Conservation (phyloP, 2,113 vertebrate species). For the Agapornis roseicollis region DNA sequence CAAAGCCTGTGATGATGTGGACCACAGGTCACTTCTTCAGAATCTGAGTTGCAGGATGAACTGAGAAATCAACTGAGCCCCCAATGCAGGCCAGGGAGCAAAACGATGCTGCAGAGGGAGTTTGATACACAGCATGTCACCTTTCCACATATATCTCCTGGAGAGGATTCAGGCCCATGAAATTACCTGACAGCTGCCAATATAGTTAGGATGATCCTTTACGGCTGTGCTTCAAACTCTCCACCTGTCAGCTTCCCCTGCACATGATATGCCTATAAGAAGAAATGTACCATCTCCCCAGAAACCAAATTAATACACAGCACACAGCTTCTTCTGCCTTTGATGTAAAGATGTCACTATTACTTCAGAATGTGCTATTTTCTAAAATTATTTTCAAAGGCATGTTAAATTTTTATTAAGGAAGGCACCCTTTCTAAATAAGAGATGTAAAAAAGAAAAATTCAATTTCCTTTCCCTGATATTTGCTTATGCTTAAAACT, state of each 20-base stretch:
- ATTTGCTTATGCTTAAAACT: not conserved
- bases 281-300: not conserved
- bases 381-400: not conserved
- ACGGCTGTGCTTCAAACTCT: not conserved
- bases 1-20: rapidly evolving
- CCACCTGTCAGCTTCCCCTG: constrained; percentile 5
- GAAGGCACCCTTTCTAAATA: not conserved
- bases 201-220: constrained; percentile 2
- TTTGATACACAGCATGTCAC: not conserved
- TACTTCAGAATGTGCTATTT: not conserved
- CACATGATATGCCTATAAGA: not conserved
- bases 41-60: not conserved
- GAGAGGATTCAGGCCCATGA: not conserved
- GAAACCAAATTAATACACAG: constrained; percentile 26
- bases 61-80: not conserved
- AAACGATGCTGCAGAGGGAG: not conserved
- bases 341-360: not conserved
- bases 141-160: not conserved
- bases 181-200: constrained; percentile 2
- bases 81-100: rapidly evolving
- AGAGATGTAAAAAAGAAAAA: not conserved
- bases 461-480: not conserved
- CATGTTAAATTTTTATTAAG: not conserved
- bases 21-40: not conserved
- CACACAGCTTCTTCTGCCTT: not conserved